Evolutionary conservation across 1,140 invertebrate genomes (phyloP).

Genomic region (Arctopsyche grandis): DNA sequence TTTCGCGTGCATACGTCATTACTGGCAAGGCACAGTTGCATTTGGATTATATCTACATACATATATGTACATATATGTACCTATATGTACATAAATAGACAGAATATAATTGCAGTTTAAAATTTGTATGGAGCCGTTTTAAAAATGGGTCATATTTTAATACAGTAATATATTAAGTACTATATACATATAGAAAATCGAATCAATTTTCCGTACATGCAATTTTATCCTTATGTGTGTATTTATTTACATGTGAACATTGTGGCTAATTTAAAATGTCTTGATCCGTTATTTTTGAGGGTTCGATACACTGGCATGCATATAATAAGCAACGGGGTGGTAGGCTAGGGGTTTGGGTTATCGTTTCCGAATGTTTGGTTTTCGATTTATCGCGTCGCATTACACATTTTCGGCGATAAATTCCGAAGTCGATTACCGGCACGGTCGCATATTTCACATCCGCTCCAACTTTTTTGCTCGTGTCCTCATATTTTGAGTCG

Average conservation of each 20-base stretch:
- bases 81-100: slow-evolving; percentile 4
- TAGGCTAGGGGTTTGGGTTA: background rate
- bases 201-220: too few relatives aligned
- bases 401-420: slow-evolving; percentile 25
- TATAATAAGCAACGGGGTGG: background rate
- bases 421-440: slow-evolving; percentile 24
- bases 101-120: too few relatives aligned
- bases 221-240: too few relatives aligned
- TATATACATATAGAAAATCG: too few relatives aligned
- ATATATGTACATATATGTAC: slow-evolving; percentile 16
- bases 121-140: too few relatives aligned
- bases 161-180: too few relatives aligned
- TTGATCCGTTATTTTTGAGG: too few relatives aligned
- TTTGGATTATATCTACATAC: background rate
- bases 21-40: too few relatives aligned
- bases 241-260: too few relatives aligned
- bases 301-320: too few relatives aligned
- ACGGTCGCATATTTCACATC: slow-evolving; percentile 19
- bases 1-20: too few relatives aligned
- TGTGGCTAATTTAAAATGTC: background rate
- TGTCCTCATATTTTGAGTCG: slow-evolving; percentile 16
- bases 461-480: slow-evolving; percentile 21
- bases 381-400: slow-evolving; percentile 28
- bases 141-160: too few relatives aligned
- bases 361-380: slow-evolving; percentile 13